Evolutionary conservation across 2,797 vertebrate genomes (phyloP).

Genomic region (Okamejei kenojei): DNA sequence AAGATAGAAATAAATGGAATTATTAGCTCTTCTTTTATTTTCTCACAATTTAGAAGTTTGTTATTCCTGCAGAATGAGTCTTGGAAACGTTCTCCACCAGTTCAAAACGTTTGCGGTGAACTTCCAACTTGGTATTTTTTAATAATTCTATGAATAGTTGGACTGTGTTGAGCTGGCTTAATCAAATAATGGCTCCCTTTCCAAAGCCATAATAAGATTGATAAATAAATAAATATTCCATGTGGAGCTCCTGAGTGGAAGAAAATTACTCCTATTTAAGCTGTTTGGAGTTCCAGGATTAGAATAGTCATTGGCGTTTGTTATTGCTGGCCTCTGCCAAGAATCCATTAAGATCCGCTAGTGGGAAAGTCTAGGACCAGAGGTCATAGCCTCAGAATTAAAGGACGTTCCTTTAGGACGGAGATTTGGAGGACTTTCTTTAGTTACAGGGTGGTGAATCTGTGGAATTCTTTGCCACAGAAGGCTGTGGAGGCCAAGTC

Average conservation of each 20-base stretch:
- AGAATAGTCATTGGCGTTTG: not conserved
- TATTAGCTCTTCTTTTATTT: conserved; percentile 5
- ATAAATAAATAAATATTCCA: conserved; percentile 27
- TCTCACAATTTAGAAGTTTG: not conserved
- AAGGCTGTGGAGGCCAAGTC: too few species aligned
- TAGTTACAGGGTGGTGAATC: too few species aligned
- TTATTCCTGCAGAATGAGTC: not conserved
- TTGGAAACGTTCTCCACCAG: too few species aligned
- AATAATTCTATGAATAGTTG: conserved; percentile 14
- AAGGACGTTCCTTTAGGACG: too few species aligned
- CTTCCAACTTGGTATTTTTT: not conserved
- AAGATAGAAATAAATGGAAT: conserved; percentile 17
- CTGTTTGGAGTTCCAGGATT: not conserved
- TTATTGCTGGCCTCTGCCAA: not conserved
- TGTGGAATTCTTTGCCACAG: too few species aligned
- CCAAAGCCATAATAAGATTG: conserved; percentile 1
- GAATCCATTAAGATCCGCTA: not conserved
- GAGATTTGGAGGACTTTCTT: too few species aligned
- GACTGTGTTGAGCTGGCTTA: conserved; percentile 9
- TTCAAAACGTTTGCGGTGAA: too few species aligned
- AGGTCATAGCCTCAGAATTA: too few species aligned
- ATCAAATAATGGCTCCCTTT: not conserved
- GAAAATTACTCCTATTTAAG: not conserved
- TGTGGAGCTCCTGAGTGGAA: not conserved
- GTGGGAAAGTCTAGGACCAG: too few species aligned